A percentile compares a stretch with the other conserved stretches of the same genome.
Evolutionary conservation across 2,797 vertebrate species (phyloP).

Genomic region (Phylloscopus collybita): DNA sequence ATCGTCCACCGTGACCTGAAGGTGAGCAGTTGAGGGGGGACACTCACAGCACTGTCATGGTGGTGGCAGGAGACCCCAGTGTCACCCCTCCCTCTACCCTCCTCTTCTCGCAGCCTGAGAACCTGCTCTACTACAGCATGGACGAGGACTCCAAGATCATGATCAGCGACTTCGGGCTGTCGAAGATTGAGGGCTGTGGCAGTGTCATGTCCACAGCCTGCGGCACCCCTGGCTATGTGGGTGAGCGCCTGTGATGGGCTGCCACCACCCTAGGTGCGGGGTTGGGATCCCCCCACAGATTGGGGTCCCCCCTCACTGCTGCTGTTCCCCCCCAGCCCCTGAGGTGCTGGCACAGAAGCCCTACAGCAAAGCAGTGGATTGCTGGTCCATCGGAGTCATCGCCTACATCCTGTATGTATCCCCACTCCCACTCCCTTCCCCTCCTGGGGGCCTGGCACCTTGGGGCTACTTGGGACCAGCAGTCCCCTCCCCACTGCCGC

Average conservation of each 20-base stretch:
- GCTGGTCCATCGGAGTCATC: slow-evolving; percentile 98
- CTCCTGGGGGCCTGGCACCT: too few species aligned
- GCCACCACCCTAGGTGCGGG: neutral
- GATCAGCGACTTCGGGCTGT: slow-evolving; percentile 97
- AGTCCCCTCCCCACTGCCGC: fast-evolving
- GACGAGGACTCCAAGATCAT: slow-evolving; percentile 98
- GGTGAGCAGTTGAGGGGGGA: slow-evolving; percentile 71
- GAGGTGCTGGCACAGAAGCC: slow-evolving; percentile 98
- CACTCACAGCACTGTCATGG: neutral
- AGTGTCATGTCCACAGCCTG: slow-evolving; percentile 96
- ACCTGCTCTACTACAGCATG: slow-evolving; percentile 95
- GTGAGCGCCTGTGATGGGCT: slow-evolving; percentile 67
- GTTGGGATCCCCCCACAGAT: neutral
- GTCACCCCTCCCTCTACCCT: neutral
- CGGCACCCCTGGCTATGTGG: slow-evolving; percentile 95
- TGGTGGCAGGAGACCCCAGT: fast-evolving
- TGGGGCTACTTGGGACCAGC: fast-evolving
- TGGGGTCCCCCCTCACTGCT: neutral
- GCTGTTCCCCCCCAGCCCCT: slow-evolving; percentile 80
- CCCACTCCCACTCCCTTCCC: fast-evolving
- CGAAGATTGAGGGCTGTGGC: slow-evolving; percentile 91
- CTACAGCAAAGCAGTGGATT: slow-evolving; percentile 98
- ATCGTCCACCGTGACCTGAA: slow-evolving; percentile 97
- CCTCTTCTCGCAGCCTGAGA: slow-evolving; percentile 85
- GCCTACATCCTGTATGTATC: slow-evolving; percentile 92